These are phyloP conservation scores for Chunga burmeisteri DNA, from an alignment of 2,113 vertebrate genomes.

Conservation along the genomic window DNA sequence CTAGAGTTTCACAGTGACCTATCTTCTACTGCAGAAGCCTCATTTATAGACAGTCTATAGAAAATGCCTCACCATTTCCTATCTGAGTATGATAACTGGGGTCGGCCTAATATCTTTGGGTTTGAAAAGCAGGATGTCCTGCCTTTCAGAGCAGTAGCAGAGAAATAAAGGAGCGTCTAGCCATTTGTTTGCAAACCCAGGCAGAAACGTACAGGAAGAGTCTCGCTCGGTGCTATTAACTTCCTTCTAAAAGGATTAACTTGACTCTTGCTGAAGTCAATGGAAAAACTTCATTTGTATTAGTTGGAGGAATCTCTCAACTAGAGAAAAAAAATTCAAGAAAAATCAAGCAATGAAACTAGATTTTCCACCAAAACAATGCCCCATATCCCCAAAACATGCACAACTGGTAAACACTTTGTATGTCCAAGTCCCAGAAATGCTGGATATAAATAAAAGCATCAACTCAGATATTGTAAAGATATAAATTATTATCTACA, in stretches of 20 bases:
- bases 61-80: slow-evolving; percentile 3
- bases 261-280: not conserved
- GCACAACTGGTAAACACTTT: not conserved
- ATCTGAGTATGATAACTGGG: not conserved
- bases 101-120: not conserved
- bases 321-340: not conserved
- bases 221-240: not conserved
- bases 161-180: not conserved
- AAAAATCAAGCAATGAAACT: not conserved
- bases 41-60: not conserved
- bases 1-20: not conserved
- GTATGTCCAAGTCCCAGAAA: not conserved
- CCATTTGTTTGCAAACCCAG: slow-evolving; percentile 9
- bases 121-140: slow-evolving; percentile 39
- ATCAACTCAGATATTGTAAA: not conserved
- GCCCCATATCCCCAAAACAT: not conserved
- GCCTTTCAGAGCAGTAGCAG: slow-evolving; percentile 1
- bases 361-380: not conserved
- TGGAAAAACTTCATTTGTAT: not conserved
- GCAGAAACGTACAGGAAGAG: not conserved
- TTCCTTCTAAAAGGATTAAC: not conserved
- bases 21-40: not conserved
- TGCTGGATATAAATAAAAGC: not conserved
- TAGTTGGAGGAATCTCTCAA: not conserved
- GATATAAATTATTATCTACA: not conserved